Base-by-base conservation (phyloP, 1,140 invertebrate species). In the Trypoxylus dichotomus region DNA sequence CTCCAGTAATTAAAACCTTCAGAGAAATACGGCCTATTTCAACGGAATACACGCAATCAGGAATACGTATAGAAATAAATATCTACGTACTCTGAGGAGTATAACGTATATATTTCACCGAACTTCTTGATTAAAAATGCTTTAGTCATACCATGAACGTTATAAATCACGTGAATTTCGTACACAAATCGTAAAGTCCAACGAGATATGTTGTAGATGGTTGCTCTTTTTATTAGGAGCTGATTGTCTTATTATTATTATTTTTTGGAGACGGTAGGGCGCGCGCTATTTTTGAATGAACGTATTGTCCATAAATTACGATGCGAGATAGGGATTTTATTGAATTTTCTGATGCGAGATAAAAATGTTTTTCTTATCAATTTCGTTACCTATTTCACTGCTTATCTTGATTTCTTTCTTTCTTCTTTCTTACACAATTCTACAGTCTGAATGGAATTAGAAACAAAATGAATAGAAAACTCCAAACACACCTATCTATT, bases 151-250 rank as follows among this genome's bases (percentile, higher is more conserved):
- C n/a, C 3, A 63, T 19, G 60, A 47, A 3, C 11, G 19, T 11
- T 63, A 19, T 63, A 63, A 63, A 63, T 63, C 58, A 63, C 8
- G 60, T 63, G 25, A 63, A 63, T 63, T 63, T 63, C 21, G 60
- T 63, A 63, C 60, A 63, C 60, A 63, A 63, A 63, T 27, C 60
- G 60, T 63, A 63, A 58, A 58, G 7, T 58, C 21, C 6, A 27
- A 19, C 19, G 60, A 19, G 60, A 63, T 63, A 63, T 13, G 21
- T 27, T 19, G 60, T 27, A 7, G 19, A 27, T 19, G 60, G 13
- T 58, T 11, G 15, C 19, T 24, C 5, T 63, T 63, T 63, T 63
- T 63, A 63, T 63, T 63, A 63, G 60, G 60, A 63, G 60, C 10
- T 63, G 60, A 63, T 63, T 24, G 60, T 63, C 19, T 27, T 63